A percentile compares a stretch with the other conserved stretches of the same genome.
phyloP scores from a whole-genome alignment of 2,797 vertebrate genomes.

The Lagodon rhomboides region DNA sequence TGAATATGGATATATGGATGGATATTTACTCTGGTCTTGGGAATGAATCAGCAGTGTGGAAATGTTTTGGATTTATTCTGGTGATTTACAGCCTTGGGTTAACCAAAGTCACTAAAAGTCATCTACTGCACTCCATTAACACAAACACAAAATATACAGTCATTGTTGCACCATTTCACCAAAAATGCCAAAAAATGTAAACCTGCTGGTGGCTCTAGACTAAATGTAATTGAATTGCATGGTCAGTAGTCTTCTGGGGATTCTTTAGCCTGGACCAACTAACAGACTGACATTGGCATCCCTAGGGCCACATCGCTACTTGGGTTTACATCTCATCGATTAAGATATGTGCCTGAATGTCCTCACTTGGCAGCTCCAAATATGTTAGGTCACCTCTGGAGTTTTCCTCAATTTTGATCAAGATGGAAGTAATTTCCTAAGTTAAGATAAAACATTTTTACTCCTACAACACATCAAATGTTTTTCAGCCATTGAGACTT shows the following conservation, averaged over 20 bases:
- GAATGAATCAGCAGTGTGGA: no score
- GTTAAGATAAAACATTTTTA: not conserved
- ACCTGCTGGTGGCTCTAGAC: not conserved
- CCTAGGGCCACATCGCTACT: not conserved
- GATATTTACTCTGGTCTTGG: no score
- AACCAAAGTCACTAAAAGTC: not conserved
- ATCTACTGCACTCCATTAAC: not conserved
- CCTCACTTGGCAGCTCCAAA: not conserved
- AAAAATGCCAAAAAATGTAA: not conserved
- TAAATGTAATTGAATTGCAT: not conserved
- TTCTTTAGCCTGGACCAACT: not conserved
- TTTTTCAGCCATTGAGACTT: slow-evolving; percentile 10
- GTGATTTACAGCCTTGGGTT: no score
- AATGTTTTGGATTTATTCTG: no score
- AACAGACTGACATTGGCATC: not conserved
- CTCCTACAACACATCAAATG: not conserved
- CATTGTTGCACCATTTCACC: no score
- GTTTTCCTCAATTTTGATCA: not conserved
- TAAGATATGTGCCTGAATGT: not conserved
- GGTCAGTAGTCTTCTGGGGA: no score
- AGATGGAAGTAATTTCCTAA: not conserved
- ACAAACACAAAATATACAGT: not conserved
- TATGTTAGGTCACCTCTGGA: not conserved
- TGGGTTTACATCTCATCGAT: not conserved
- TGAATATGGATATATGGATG: no score